Base-by-base conservation (phyloP, 2,113 vertebrate species). In the Epinephelus cyanopodus region DNA sequence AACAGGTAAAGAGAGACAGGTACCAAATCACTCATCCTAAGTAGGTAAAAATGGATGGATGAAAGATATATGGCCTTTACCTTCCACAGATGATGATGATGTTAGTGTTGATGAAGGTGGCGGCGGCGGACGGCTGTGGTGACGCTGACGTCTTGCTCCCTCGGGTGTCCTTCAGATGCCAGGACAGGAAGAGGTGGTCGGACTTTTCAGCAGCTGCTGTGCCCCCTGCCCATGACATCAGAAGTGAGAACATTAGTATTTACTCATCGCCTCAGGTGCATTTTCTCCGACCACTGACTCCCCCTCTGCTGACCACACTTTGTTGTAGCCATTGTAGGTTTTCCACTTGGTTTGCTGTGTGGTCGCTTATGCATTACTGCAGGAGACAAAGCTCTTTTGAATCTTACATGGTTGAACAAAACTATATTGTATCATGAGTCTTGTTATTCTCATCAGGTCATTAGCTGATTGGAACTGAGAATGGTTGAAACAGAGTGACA, bases 141-240 rank as follows among this genome's bases (percentile, higher is more conserved):
- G 82, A 72, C 6, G 47, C 50, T 87, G 84, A 88, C 54, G 67
- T 85, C 70, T 71, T 7, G 23, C 80, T 89, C 91, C 73, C 74
- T 10, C 8, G 74, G 76, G 87, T 9, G 64, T 52, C 83, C 75
- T 84, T 72, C 17, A 12, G 58, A 45, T 57, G 89, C 72, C 69
- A 23, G 75, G 17, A 37, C 63, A 82, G 90, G 68, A 82, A 91
- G 77, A 81, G 60, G 61, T 66, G 72, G 77, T 47, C 83, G 67
- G 37, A 66, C 76, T 71, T 84, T 74, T 77, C 68, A 60, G 39
- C 81, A n/a, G 61, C 78, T 5, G 57, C 27, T 33, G 53, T 60
- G 61, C 72, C 42, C 9, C 25, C 48, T 25, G 76, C 63, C 79
- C 47, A 70, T 91, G 85, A 91, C 83, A 85, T 87, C 81, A 92